These are phyloP conservation scores for Phalacrocorax carbo DNA, from an alignment of 2,113 vertebrate genomes.

Conservation along the genomic window DNA sequence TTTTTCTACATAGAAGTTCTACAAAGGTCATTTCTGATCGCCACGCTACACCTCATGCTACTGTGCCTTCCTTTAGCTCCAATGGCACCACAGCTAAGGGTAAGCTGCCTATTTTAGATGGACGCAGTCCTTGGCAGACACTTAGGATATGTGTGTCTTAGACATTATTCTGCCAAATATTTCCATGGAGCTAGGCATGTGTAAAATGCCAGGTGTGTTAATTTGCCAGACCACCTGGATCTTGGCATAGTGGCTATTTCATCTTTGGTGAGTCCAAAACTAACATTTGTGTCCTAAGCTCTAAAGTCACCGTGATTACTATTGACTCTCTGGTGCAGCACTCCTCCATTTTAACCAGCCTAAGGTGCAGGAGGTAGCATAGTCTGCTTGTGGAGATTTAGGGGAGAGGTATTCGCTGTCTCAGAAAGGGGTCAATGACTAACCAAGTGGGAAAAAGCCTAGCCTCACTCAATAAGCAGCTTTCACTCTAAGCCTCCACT, in stretches of 20 bases:
- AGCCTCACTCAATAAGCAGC: neutral
- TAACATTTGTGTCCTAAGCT: neutral
- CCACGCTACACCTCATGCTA: too few species aligned
- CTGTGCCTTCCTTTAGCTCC: too few species aligned
- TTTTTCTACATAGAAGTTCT: neutral
- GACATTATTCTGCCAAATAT: neutral
- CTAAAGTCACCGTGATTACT: neutral
- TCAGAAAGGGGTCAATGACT: neutral
- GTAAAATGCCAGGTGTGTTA: neutral
- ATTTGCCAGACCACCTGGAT: neutral
- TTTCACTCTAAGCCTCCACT: neutral
- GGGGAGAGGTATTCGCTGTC: neutral
- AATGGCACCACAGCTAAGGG: neutral
- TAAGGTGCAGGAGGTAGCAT: neutral
- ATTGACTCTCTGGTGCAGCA: neutral
- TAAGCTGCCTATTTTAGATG: rapidly evolving
- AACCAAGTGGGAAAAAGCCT: too few species aligned
- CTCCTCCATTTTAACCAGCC: neutral
- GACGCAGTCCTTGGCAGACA: rapidly evolving
- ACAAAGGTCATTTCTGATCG: neutral
- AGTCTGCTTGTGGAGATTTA: neutral
- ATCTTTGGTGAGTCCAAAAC: neutral
- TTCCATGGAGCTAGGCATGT: neutral
- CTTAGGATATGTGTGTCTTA: neutral
- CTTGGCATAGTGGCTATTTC: neutral